Evolutionary conservation across 2,888 invertebrate species (phyloP).

Genomic region (Lysandra coridon): DNA sequence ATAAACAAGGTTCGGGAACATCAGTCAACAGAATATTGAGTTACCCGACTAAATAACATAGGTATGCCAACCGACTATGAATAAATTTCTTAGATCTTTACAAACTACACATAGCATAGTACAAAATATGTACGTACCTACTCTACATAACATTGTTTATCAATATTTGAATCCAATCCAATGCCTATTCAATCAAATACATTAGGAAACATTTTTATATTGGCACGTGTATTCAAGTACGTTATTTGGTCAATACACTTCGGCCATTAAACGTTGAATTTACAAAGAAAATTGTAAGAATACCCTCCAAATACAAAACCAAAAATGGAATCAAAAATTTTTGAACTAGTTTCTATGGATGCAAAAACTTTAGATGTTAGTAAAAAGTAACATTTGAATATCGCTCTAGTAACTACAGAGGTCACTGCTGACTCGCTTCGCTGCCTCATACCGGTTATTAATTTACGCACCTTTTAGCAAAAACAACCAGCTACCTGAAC

Average conservation of each 20-base stretch:
- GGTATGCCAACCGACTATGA: too few species aligned
- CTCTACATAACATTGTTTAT: neutral
- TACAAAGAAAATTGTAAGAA: neutral
- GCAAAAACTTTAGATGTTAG: neutral
- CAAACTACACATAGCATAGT: neutral
- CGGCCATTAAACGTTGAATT: neutral
- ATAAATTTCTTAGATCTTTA: neutral
- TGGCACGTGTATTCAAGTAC: neutral
- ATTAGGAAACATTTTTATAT: neutral
- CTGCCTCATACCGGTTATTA: neutral
- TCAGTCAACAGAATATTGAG: too few species aligned
- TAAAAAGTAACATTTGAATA: slow-evolving; percentile 13
- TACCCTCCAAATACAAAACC: neutral
- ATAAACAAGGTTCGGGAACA: too few species aligned
- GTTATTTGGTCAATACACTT: neutral
- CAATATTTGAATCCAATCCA: neutral
- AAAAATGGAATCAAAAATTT: neutral
- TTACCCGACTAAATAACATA: too few species aligned
- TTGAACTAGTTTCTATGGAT: neutral
- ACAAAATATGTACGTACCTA: neutral
- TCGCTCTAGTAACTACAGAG: slow-evolving; percentile 27
- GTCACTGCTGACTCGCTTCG: slow-evolving; percentile 17
- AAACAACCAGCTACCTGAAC: neutral
- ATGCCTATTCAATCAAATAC: neutral
- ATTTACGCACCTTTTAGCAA: slow-evolving; percentile 1